Evolutionary conservation across 2,888 invertebrate genomes (phyloP), one percentile per base, ranked within the genome.

Genomic region (Drosophila multiciliata): DNA sequence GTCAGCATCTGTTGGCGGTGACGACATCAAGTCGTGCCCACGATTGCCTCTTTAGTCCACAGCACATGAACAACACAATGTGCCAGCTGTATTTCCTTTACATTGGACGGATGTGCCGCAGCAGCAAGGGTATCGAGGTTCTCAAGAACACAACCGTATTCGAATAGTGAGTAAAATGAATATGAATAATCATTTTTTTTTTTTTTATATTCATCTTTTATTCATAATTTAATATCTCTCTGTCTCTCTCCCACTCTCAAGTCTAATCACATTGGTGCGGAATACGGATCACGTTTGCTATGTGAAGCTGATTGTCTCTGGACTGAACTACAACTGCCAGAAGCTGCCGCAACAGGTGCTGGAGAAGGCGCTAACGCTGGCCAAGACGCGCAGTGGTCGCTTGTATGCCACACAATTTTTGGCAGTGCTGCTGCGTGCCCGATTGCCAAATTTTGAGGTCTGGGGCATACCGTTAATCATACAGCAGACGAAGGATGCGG

Each of bases 11-110:
- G 62, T 94, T 95, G 75, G 95, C 96, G 15, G 96, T 98, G 55
- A 95, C 95, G 52, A 95, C 95, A 3, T 95, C 96, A 2, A 95
- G 95, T 80, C 96, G 96, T 79, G 97, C 97, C 0, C 97, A 97
- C 91, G 97, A 97, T 91, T 97, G 97, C 80, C 93, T 98, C 26
- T 97, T 98, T 89, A 97, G 97, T 92, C 98, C 98, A 1, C 96
- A 97, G 82, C 96, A 97, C 91, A 96, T 98, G 95, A 95, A 96
- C 83, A 97, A 96, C 88, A 98, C 98, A 0, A 96, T 98, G 94
- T 97, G 98, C 92, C 98, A 98, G 92, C 97, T 97, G 94, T 99
- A 99, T 94, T 99, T 99, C 93, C 94, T 99, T 52, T 97, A 98
- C 91, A 95, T 99, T 74, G 99, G 99, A 0, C 96, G 97, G 82